A percentile compares a stretch with the other conserved stretches of the same genome.
Evolutionary conservation across 1,140 invertebrate species (phyloP).

Genomic region (Bombus waltoni): DNA sequence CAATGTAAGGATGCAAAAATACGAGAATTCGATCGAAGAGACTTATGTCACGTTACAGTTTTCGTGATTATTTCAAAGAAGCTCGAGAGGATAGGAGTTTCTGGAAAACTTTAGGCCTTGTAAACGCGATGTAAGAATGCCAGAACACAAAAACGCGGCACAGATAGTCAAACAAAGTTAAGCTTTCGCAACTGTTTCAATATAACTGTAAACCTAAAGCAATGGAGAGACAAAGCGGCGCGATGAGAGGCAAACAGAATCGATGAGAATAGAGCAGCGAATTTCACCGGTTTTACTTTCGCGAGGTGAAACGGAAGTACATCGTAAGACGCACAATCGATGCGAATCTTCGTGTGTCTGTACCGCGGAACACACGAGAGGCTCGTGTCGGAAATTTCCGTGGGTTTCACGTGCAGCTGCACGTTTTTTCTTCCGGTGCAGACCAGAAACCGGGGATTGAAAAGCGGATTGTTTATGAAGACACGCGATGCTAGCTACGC

Average conservation of each 20-base stretch:
- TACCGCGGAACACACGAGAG: neutral
- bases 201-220: neutral
- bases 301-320: conserved; percentile 6
- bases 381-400: conserved; percentile 1
- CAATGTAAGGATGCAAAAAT: too few relatives aligned
- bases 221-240: neutral
- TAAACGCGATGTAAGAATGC: too few relatives aligned
- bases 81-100: too few relatives aligned
- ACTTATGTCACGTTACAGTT: too few relatives aligned
- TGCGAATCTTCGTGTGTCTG: neutral
- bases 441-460: neutral
- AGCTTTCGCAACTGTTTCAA: neutral
- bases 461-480: conserved; percentile 7
- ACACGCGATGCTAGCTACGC: conserved; percentile 19
- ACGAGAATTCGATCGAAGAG: too few relatives aligned
- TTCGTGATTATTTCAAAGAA: too few relatives aligned
- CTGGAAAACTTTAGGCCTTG: too few relatives aligned
- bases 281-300: conserved; percentile 31
- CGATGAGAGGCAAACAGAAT: neutral
- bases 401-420: neutral
- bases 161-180: too few relatives aligned
- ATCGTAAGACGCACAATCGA: neutral
- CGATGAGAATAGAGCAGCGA: neutral
- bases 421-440: neutral
- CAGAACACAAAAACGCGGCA: too few relatives aligned